Percentiles rank a stretch among this genome's conserved stretches.
Conservation (phyloP, 2,797 vertebrate species). For the Ptychobarbus kaznakovi region DNA sequence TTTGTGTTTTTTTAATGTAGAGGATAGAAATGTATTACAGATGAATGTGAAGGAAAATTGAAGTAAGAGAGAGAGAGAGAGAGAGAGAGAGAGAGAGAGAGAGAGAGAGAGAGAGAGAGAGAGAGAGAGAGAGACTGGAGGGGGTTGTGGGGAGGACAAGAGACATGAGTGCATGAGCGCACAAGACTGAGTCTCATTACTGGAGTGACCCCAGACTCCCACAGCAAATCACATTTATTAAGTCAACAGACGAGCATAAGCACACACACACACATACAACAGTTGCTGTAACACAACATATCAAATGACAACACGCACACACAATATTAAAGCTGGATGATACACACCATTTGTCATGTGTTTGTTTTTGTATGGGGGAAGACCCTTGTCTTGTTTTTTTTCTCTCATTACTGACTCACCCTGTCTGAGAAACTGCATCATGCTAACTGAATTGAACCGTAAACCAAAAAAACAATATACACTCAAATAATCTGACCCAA, state of each 20-base stretch:
- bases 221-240: slow-evolving; percentile 68
- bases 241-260: slow-evolving; percentile 50
- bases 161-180: slow-evolving; percentile 49
- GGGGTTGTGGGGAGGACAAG: background rate
- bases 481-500: background rate
- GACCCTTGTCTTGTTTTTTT: background rate
- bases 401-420: slow-evolving; percentile 44
- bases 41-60: background rate
- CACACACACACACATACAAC: slow-evolving; percentile 23
- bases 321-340: background rate
- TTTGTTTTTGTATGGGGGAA: background rate
- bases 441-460: slow-evolving; percentile 27
- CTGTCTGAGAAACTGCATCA: slow-evolving; percentile 45
- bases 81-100: background rate
- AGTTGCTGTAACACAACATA: slow-evolving; percentile 36
- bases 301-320: slow-evolving; percentile 6
- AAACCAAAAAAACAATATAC: slow-evolving; percentile 12
- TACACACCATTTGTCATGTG: background rate
- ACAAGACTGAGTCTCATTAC: slow-evolving; percentile 63
- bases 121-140: background rate
- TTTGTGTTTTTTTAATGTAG: background rate
- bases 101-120: background rate
- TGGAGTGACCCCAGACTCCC: slow-evolving; percentile 59
- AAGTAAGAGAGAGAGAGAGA: background rate
- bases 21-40: background rate